Percentiles rank a stretch among this genome's conserved stretches.
Evolutionary conservation across 2,888 invertebrate genomes (phyloP).

Genomic region (Agonum fuliginosum): DNA sequence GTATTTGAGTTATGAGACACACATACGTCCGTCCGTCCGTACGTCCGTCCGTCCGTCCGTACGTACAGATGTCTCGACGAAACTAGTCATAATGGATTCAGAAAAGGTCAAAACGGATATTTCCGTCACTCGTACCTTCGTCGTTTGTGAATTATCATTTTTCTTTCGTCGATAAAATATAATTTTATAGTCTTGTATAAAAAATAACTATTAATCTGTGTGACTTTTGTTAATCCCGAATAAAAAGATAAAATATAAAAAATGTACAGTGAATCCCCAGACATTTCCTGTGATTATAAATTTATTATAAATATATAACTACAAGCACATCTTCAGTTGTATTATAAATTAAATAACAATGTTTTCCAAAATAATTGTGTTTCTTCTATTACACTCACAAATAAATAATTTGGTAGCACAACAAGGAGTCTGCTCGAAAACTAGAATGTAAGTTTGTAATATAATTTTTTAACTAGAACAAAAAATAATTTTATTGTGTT

Average conservation of each 20-base stretch:
- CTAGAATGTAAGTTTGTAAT: not conserved
- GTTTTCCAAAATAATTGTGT: not conserved
- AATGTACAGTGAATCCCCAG: not conserved
- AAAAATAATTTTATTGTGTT: not conserved
- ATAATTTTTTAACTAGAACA: not conserved
- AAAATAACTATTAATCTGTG: not conserved
- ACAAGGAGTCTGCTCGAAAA: not conserved
- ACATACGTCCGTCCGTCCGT: no score
- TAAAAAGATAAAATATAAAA: not conserved
- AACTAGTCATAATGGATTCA: no score
- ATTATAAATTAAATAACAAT: not conserved
- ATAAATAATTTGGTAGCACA: not conserved
- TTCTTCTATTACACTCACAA: not conserved
- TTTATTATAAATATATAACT: not conserved
- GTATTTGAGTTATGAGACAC: no score
- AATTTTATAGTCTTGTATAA: not conserved
- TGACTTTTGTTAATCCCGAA: not conserved
- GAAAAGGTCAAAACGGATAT: no score
- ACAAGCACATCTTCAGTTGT: not conserved
- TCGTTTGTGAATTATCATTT: no score
- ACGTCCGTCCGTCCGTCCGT: no score
- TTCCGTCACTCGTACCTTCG: no score
- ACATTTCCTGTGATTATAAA: constrained; percentile 29
- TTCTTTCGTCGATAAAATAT: no score
- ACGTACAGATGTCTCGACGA: no score